A percentile compares a stretch with the other conserved stretches of the same genome.
These are phyloP conservation scores for Amitus sp. DNA, from an alignment of 2,888 invertebrate genomes.

Conservation along the genomic window DNA sequence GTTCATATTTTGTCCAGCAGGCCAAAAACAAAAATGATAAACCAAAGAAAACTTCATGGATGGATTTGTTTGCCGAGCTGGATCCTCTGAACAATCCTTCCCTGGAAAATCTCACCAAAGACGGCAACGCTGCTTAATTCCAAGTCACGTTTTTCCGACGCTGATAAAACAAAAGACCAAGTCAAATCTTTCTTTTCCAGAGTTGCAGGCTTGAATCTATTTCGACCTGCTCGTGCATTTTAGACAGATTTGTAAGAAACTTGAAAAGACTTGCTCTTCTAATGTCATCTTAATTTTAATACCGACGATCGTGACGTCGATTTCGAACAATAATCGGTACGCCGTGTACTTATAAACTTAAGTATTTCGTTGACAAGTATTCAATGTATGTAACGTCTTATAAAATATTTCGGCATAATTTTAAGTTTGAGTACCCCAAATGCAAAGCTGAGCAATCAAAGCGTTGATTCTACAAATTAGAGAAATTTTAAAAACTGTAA, in stretches of 20 bases:
- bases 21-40: conserved; percentile 51
- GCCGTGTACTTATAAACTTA: conserved; percentile 7
- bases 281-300: background rate
- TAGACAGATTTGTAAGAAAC: background rate
- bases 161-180: no score
- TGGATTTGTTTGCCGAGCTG: conserved; percentile 91
- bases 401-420: conserved; percentile 1
- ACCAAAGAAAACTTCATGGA: conserved; percentile 75
- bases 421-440: background rate
- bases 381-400: conserved; percentile 1
- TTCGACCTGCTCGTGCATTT: background rate
- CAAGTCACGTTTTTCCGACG: no score
- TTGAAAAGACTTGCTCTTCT: background rate
- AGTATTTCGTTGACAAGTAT: background rate
- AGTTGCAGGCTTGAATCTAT: background rate
- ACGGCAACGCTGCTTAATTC: conserved; percentile 60
- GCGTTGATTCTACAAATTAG: no score
- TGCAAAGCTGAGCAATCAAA: conserved; percentile 4
- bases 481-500: no score
- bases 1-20: conserved; percentile 32
- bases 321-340: conserved; percentile 10
- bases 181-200: background rate
- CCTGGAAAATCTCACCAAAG: conserved; percentile 55
- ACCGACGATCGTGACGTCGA: background rate
- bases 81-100: conserved; percentile 92